Conservation (phyloP, 2,113 vertebrate species). For the Andinoacara biseriatus region DNA sequence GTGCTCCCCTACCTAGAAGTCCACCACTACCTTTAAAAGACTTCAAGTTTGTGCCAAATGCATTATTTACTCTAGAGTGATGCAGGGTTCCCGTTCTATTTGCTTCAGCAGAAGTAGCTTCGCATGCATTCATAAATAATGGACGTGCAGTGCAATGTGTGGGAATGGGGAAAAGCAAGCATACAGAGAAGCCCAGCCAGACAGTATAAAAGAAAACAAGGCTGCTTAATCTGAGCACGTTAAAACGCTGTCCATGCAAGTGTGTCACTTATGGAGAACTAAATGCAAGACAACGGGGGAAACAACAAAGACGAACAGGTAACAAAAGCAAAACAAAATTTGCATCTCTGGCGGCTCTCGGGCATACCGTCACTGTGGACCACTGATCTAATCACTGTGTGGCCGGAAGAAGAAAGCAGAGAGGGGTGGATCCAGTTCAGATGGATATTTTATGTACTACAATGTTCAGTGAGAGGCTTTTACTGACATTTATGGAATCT, state of each 20-base stretch:
- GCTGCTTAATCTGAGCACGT: conserved; percentile 47
- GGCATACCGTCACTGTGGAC: conserved; percentile 41
- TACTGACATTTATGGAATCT: conserved; percentile 34
- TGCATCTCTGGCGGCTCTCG: conserved; percentile 49
- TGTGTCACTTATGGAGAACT: conserved; percentile 50
- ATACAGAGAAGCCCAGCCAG: conserved; percentile 54
- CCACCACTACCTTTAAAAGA: conserved; percentile 51
- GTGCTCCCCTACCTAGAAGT: conserved; percentile 21
- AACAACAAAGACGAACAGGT: conserved; percentile 32
- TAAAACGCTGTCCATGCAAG: conserved; percentile 40
- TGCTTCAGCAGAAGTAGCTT: conserved; percentile 76
- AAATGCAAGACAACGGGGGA: conserved; percentile 54
- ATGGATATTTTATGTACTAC: conserved; percentile 26
- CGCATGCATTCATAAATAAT: conserved; percentile 82
- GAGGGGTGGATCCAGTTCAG: conserved; percentile 13
- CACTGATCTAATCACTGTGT: conserved; percentile 51
- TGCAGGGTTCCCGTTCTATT: conserved; percentile 73
- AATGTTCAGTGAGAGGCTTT: conserved; percentile 36
- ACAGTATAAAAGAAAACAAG: conserved; percentile 57
- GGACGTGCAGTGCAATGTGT: conserved; percentile 60
- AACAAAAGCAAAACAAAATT: conserved; percentile 50
- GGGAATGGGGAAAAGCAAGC: conserved; percentile 48
- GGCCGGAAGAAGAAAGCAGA: conserved; percentile 38
- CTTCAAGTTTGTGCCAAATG: conserved; percentile 62
- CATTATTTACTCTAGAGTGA: conserved; percentile 80